These are phyloP conservation scores for Lemur catta DNA, from an alignment of 2,797 vertebrate species.

Conservation along the genomic window DNA sequence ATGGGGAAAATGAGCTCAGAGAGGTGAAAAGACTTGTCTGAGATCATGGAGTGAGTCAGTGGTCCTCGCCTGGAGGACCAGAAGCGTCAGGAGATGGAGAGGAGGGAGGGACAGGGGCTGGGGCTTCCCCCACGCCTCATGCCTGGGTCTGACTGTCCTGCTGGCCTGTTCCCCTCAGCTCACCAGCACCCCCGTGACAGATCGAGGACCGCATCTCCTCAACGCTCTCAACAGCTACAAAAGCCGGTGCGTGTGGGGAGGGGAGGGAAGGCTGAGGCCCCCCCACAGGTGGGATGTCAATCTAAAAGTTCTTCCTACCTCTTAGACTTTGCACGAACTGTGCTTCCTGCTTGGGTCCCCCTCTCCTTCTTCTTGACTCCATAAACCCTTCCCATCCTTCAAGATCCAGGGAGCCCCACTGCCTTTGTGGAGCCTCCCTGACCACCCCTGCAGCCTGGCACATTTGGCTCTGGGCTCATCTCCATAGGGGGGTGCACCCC, in stretches of 20 bases:
- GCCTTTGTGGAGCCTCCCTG: background rate
- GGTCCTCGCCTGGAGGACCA: background rate
- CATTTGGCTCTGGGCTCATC: background rate
- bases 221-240: conserved; percentile 97
- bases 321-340: background rate
- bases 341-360: background rate
- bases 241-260: conserved; percentile 90
- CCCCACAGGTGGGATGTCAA: background rate
- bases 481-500: background rate
- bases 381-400: background rate
- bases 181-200: conserved; percentile 89
- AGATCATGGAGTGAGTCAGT: background rate
- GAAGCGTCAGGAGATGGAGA: background rate
- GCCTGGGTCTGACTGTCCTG: background rate
- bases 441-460: background rate
- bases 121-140: background rate
- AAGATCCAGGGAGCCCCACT: background rate
- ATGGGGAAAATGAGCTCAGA: conserved; percentile 7
- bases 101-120: background rate
- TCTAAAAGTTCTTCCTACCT: background rate
- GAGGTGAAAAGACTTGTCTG: background rate
- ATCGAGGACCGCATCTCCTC: conserved; percentile 91
- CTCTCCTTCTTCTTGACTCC: background rate
- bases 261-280: background rate
- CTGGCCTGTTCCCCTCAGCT: conserved; percentile 83